A percentile compares a stretch with the other conserved stretches of the same genome.
Evolutionary conservation across 2,113 vertebrate genomes (phyloP).

Genomic region (Blennius ocellaris): DNA sequence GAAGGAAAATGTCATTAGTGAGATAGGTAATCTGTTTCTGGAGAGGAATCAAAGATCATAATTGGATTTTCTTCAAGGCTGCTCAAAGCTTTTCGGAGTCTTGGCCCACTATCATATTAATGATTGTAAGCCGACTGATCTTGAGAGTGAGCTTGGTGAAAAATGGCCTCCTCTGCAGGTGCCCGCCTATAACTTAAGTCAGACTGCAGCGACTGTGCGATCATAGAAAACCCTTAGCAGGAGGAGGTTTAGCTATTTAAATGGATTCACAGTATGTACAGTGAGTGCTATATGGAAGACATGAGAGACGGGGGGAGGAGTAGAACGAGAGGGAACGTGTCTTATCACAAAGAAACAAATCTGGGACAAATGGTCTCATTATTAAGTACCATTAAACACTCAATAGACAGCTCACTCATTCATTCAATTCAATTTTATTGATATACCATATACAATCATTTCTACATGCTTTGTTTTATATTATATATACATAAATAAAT

Average conservation of each 20-base stretch:
- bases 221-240: background rate
- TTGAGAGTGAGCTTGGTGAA: conserved; percentile 44
- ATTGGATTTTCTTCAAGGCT: conserved; percentile 77
- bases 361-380: background rate
- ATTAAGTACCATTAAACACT: background rate
- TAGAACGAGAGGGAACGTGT: conserved; percentile 9
- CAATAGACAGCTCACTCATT: background rate
- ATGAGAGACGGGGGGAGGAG: conserved; percentile 9
- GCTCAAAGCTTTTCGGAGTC: conserved; percentile 69
- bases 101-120: conserved; percentile 66
- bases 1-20: conserved; percentile 78
- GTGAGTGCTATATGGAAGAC: conserved; percentile 6
- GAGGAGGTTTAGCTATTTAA: conserved; percentile 33
- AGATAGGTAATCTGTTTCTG: conserved; percentile 78
- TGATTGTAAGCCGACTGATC: conserved; percentile 62
- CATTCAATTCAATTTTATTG: background rate
- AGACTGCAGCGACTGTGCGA: conserved; percentile 4
- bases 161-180: conserved; percentile 58
- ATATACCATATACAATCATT: no score
- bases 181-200: conserved; percentile 45
- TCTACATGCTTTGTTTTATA: no score
- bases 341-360: conserved; percentile 10
- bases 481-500: no score
- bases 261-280: conserved; percentile 35
- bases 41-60: conserved; percentile 75